phyloP scores from a whole-genome alignment of 2,113 vertebrate species.

The Seriola dumerili region DNA sequence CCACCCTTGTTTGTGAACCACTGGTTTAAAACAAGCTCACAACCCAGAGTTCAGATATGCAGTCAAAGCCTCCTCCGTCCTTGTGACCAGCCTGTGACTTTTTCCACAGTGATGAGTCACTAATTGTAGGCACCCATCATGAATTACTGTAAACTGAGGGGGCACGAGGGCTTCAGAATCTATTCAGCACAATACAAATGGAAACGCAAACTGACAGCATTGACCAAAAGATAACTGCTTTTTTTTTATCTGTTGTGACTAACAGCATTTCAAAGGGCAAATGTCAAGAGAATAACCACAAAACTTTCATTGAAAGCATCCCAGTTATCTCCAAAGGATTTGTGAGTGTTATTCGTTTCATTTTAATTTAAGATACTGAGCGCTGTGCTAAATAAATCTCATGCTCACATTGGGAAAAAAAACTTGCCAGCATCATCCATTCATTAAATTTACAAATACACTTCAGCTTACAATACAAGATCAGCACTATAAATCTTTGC shows the following conservation, averaged over 20 bases:
- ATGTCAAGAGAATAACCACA: conserved; percentile 18
- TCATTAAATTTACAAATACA: neutral
- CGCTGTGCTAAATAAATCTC: no score
- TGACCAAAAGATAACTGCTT: conserved; percentile 5
- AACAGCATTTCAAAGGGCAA: conserved; percentile 33
- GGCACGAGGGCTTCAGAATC: conserved; percentile 4
- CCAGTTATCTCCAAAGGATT: neutral
- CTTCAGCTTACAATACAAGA: neutral
- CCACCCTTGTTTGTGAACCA: no score
- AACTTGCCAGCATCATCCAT: neutral
- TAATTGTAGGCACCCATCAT: conserved; percentile 45
- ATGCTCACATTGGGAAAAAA: neutral
- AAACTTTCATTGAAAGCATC: neutral
- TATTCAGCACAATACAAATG: conserved; percentile 26
- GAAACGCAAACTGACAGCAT: conserved; percentile 20
- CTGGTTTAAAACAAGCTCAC: neutral
- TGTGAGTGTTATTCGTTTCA: neutral
- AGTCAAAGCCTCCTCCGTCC: conserved; percentile 13
- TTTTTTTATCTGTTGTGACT: conserved; percentile 32
- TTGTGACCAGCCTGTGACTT: conserved; percentile 4
- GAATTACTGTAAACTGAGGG: conserved; percentile 35
- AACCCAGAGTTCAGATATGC: conserved; percentile 10
- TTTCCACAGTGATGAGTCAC: conserved; percentile 59
- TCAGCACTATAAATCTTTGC: neutral
- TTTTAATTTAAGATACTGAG: neutral